phyloP scores from a whole-genome alignment of 30 jellyfish, hydroid and myxozoan genomes.

The Turritopsis rubra region DNA sequence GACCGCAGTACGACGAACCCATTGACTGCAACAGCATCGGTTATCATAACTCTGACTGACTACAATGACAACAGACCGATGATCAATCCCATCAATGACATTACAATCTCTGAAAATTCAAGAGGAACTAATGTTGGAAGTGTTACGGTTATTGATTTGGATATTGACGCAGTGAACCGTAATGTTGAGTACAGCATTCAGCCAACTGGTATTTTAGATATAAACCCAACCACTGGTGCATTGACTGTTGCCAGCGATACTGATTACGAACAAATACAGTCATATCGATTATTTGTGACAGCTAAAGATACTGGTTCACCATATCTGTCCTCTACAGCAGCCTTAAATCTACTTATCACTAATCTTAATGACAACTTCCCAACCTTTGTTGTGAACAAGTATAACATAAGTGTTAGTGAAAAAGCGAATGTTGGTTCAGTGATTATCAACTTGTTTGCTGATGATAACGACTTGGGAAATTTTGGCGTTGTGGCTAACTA shows the following conservation, averaged over 20 bases:
- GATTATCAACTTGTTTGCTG: constrained; percentile 50
- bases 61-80: constrained; percentile 77
- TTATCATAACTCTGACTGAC: constrained; percentile 42
- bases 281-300: constrained; percentile 38
- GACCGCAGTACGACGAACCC: constrained; percentile 57
- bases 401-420: constrained; percentile 58
- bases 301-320: constrained; percentile 84
- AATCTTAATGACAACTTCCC: constrained; percentile 83
- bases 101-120: constrained; percentile 54
- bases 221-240: constrained; percentile 54
- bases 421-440: constrained; percentile 45
- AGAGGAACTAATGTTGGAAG: constrained; percentile 58
- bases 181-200: constrained; percentile 37
- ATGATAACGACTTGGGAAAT: constrained; percentile 60
- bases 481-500: constrained; percentile 50
- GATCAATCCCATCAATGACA: constrained; percentile 33
- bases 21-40: constrained; percentile 25
- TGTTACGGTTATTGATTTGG: constrained; percentile 60
- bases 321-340: constrained; percentile 41
- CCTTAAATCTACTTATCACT: constrained; percentile 28
- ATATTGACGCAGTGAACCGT: constrained; percentile 37
- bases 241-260: constrained; percentile 28
- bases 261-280: constrained; percentile 71
- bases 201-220: constrained; percentile 59
- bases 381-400: constrained; percentile 19